Conservation (phyloP, 2,888 invertebrate species). For the Charanyca ferruginea region DNA sequence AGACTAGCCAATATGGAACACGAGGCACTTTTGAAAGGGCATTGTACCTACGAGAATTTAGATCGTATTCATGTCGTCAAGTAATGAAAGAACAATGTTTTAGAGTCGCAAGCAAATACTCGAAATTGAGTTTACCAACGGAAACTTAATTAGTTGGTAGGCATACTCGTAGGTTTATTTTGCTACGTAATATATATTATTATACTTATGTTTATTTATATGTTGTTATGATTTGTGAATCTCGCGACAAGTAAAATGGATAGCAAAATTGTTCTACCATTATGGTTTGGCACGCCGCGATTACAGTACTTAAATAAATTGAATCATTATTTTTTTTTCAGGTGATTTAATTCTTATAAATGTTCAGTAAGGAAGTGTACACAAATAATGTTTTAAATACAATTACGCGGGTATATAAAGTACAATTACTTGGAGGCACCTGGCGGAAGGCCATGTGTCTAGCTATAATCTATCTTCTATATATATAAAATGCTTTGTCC, state of each 20-base stretch:
- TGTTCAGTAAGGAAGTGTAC: not conserved
- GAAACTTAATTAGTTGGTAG: too few species aligned
- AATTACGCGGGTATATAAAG: not conserved
- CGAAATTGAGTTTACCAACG: not conserved
- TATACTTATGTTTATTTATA: not conserved
- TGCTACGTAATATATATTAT: not conserved
- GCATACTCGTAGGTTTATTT: not conserved
- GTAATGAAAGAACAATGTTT: not conserved
- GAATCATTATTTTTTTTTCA: not conserved
- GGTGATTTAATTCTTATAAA: not conserved
- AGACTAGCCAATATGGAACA: conserved; percentile 10
- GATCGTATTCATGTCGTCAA: conserved; percentile 4
- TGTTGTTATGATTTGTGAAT: conserved; percentile 8
- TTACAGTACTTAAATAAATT: conserved; percentile 11
- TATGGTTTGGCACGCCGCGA: conserved; percentile 10
- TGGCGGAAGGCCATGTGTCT: too few species aligned
- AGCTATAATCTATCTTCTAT: too few species aligned
- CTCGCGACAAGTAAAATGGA: conserved; percentile 2
- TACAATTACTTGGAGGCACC: too few species aligned
- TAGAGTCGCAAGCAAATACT: not conserved
- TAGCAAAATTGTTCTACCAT: conserved; percentile 15
- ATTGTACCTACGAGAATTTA: conserved; percentile 2
- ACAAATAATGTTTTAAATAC: not conserved
- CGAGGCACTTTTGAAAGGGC: not conserved
- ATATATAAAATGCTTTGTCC: too few species aligned